Evolutionary conservation across 2,113 vertebrate genomes (phyloP).

Genomic region (Podarcis muralis): DNA sequence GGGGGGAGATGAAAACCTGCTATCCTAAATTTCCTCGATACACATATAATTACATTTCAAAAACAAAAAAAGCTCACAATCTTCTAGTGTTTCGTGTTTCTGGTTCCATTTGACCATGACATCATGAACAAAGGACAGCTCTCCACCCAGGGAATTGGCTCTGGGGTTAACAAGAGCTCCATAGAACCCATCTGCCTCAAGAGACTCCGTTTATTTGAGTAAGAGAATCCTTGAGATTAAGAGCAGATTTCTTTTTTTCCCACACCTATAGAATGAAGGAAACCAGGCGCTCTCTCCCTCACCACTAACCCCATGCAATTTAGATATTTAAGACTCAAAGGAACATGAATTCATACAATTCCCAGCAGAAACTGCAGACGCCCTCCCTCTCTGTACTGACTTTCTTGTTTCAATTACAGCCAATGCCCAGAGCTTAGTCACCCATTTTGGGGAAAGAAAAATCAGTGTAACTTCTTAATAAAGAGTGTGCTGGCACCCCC

Average conservation of each 20-base stretch:
- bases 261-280: constrained; percentile 3
- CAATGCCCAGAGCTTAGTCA: neutral
- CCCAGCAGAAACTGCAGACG: neutral
- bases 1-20: constrained; percentile 47
- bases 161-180: constrained; percentile 37
- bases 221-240: constrained; percentile 44
- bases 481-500: neutral
- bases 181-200: constrained; percentile 20
- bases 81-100: constrained; percentile 54
- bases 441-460: neutral
- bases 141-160: constrained; percentile 25
- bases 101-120: constrained; percentile 50
- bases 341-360: constrained; percentile 22
- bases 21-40: constrained; percentile 51
- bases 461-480: constrained; percentile 2
- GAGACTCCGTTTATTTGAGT: constrained; percentile 23
- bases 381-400: neutral
- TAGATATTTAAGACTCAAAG: constrained; percentile 34
- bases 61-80: constrained; percentile 34
- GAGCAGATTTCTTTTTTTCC: constrained; percentile 1
- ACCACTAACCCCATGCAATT: constrained; percentile 30
- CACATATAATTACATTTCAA: constrained; percentile 40
- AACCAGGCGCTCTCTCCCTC: constrained; percentile 21
- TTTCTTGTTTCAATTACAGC: constrained; percentile 12
- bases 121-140: constrained; percentile 39